Conservation (phyloP, 2,888 invertebrate genomes). For the Chloroclystis v-ata region DNA sequence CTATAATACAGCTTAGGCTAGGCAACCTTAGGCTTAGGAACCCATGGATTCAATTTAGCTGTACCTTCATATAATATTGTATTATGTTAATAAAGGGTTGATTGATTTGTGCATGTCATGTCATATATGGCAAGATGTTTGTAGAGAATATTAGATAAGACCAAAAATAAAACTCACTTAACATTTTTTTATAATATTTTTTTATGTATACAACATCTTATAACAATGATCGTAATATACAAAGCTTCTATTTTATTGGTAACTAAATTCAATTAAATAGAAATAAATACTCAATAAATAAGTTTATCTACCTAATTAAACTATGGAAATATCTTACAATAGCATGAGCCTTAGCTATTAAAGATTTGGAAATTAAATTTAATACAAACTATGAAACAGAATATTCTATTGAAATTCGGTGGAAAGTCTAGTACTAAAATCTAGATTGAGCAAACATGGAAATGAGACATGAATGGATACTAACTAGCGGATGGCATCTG, state of each 20-base stretch:
- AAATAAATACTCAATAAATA: conserved; percentile 37
- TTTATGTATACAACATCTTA: conserved; percentile 22
- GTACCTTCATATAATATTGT: too few relatives aligned
- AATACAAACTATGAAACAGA: not conserved
- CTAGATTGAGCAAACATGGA: conserved; percentile 22
- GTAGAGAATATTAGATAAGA: not conserved
- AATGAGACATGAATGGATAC: conserved; percentile 34
- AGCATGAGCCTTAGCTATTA: conserved; percentile 42
- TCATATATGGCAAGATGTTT: too few relatives aligned
- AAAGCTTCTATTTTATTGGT: conserved; percentile 31
- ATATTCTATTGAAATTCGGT: conserved; percentile 11
- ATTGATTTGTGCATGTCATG: too few relatives aligned
- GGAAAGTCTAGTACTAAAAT: conserved; percentile 19
- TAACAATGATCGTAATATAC: conserved; percentile 15
- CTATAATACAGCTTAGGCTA: too few relatives aligned
- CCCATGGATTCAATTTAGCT: too few relatives aligned
- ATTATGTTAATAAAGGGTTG: too few relatives aligned
- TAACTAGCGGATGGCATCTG: conserved; percentile 62
- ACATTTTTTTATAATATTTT: conserved; percentile 24
- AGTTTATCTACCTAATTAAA: conserved; percentile 51
- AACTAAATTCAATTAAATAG: conserved; percentile 37
- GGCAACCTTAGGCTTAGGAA: too few relatives aligned
- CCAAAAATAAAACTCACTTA: conserved; percentile 15
- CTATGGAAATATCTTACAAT: conserved; percentile 56
- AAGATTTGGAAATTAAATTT: not conserved